Evolutionary conservation across 2,888 invertebrate genomes (phyloP), one percentile per base, ranked within the genome.

Genomic region (Temnothorax rugatulus): DNA sequence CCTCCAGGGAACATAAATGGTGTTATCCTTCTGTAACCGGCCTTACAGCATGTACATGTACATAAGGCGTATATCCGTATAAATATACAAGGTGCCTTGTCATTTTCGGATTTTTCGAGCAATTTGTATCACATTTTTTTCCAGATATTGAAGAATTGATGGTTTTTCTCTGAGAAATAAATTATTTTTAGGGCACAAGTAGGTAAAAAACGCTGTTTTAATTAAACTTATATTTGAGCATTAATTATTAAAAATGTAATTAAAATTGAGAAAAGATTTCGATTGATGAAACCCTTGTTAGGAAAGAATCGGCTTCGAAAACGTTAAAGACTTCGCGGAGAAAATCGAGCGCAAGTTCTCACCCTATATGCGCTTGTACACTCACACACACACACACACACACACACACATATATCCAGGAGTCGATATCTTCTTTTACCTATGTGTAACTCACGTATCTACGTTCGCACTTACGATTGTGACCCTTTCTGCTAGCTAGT

Each of bases 1-100:
- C 90, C 92, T 92, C 89, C 89, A 84, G 88, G 90, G 90, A 90
- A 92, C 92, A 91, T 93, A 92, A 93, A 90, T 90, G 90, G 88
- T 90, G 91, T 93, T 93, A 93, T 93, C 92, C 93, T 86, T 84
- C 87, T 89, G 87, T 91, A 90, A 85, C 85, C 84, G 86, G 75
- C 59, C 85, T 44, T 18, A 81, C 15, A 73, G 82, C 83, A 84
- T 88, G 74, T 77, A 69, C 63, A 75, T 82, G 66, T 83, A 75
- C 82, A 84, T 81, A 77, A 29, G 44, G 29, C 11, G 21, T 44
- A 81, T 59, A 66, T 74, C 25, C n/a, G 59, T 61, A 54, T 21
- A 64, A 29, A 54, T 29, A 54, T 64, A 76, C 3, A 41, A 7
- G 25, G 18, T 52, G 64, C 13, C 2, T 77, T 25, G 13, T 13